Evolutionary conservation across 2,888 invertebrate species (phyloP), one percentile per base, ranked within the genome.

Genomic region (Meiosimyza platycephala): DNA sequence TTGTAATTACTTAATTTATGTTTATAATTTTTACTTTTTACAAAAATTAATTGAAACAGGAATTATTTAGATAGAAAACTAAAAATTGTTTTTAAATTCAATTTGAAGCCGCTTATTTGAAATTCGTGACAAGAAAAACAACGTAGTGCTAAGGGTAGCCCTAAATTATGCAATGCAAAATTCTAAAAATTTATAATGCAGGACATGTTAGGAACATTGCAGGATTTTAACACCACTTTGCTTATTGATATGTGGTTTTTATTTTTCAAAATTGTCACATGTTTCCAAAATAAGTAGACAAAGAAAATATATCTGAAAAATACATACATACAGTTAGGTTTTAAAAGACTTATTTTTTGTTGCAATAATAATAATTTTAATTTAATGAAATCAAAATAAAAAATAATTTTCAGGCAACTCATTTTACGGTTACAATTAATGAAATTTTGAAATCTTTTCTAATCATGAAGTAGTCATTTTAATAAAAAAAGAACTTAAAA

Each of bases 61-160:
- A 70, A 71, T 69, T 28, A 69, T 40, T 40, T 40, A 40, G 9
- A 40, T 40, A 40, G 9, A 40, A 40, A 40, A 40, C 40, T 40
- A 40, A 40, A 40, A 40, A 40, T 40, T 40, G 40, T 40, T 40
- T 40, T 40, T 9, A 40, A 40, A 40, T 40, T 40, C 9, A 9
- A 40, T 6, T 40, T 40, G 40, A 9, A 6, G 40, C 40, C 40
- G 40, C 40, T 40, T 40, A 40, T 40, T 40, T 40, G 0, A 40
- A 40, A 40, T 40, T 6, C 40, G 40, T 40, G 40, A 40, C 40
- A 70, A 47, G 12, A 66, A 60, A 18, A 74, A 73, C 54, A 68
- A 59, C 22, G 18, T 40, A 52, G n/a, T 50, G 59, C 62, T 70
- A 54, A 63, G 57, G 57, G 57, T 73, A 78, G 79, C 81, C 79